Conservation (phyloP, 2,797 vertebrate species). For the Lutra lutra region DNA sequence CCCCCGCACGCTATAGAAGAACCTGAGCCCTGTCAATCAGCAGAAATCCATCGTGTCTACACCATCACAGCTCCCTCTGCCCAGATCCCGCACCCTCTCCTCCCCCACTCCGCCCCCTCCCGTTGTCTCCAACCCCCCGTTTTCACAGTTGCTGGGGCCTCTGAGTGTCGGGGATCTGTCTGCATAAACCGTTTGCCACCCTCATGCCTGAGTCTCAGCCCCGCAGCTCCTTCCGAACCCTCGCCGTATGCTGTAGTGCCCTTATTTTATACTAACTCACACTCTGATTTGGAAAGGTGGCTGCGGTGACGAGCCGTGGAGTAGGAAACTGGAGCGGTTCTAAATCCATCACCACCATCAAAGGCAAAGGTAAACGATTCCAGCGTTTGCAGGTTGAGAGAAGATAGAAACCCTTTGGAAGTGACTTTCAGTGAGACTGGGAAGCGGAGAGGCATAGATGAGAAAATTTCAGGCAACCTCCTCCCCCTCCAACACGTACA, state of each 20-base stretch:
- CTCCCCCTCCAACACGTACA: fast-evolving
- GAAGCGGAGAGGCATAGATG: fast-evolving
- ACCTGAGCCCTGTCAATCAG: not conserved
- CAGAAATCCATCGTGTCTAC: not conserved
- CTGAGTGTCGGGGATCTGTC: not conserved
- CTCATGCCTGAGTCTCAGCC: not conserved
- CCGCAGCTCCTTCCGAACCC: not conserved
- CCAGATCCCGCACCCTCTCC: not conserved
- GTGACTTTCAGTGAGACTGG: not conserved
- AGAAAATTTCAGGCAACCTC: not conserved
- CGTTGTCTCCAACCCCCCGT: not conserved
- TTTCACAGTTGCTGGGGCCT: not conserved
- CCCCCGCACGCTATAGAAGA: not conserved
- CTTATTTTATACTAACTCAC: slow-evolving; percentile 68
- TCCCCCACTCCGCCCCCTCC: too few species aligned
- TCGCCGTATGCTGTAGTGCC: not conserved
- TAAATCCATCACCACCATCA: slow-evolving; percentile 93
- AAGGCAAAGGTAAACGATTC: slow-evolving; percentile 88
- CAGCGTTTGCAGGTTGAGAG: not conserved
- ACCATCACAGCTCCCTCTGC: not conserved
- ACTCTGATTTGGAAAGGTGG: slow-evolving; percentile 90
- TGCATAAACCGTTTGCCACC: not conserved
- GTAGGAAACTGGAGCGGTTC: slow-evolving; percentile 95
- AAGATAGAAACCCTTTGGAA: not conserved
- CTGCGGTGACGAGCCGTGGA: slow-evolving; percentile 95